phyloP scores from a whole-genome alignment of 2,113 vertebrate genomes.

The Chionis minor region DNA sequence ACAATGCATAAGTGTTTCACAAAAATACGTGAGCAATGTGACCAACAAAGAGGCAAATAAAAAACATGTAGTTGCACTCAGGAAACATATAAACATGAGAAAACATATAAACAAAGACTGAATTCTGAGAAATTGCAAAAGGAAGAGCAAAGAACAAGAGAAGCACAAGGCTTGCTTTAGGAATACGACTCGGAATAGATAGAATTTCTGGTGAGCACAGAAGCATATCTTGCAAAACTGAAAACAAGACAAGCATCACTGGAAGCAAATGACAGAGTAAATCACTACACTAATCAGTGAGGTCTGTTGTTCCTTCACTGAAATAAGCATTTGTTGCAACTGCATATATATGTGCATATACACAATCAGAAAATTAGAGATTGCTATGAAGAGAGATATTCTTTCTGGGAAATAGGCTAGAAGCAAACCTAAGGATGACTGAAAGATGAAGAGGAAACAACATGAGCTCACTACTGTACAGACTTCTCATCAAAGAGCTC shows the following conservation, averaged over 20 bases:
- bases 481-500: neutral
- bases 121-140: neutral
- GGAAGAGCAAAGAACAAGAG: neutral
- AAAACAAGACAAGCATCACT: neutral
- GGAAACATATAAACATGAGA: neutral
- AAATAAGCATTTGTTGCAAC: neutral
- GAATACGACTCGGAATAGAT: neutral
- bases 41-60: neutral
- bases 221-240: neutral
- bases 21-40: neutral
- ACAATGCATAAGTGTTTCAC: neutral
- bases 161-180: neutral
- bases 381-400: neutral
- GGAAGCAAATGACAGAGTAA: neutral
- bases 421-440: neutral
- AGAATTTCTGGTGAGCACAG: neutral
- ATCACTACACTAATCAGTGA: neutral
- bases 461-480: neutral
- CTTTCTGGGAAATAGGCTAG: neutral
- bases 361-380: neutral
- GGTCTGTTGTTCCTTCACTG: neutral
- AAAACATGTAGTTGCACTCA: neutral
- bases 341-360: fast-evolving
- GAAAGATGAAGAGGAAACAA: neutral
- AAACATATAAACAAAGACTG: neutral